Conservation (phyloP, 2,888 invertebrate species). For the Microplitis deprimator region DNA sequence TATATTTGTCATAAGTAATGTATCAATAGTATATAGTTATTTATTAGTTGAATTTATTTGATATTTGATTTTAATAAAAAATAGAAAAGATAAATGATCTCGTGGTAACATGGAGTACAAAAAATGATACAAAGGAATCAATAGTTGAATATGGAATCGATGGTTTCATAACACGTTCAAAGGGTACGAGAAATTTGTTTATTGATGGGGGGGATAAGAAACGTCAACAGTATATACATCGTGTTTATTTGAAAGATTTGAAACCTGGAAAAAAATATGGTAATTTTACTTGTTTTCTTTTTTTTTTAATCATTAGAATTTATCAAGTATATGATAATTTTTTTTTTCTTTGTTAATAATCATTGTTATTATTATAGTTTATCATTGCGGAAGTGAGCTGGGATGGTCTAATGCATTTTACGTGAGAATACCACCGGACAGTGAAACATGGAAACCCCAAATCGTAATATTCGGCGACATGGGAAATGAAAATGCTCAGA, state of each 20-base stretch:
- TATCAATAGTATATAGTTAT: background rate
- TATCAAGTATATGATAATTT: background rate
- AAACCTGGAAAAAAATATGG: constrained; percentile 78
- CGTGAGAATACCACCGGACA: constrained; percentile 81
- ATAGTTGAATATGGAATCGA: constrained; percentile 83
- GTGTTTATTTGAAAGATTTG: constrained; percentile 78
- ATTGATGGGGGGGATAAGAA: constrained; percentile 81
- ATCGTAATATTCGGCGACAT: constrained; percentile 94
- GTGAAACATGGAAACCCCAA: constrained; percentile 82
- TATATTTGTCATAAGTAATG: background rate
- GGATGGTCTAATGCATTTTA: constrained; percentile 89
- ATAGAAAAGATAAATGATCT: constrained; percentile 79
- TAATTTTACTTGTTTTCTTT: constrained; percentile 60
- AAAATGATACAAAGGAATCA: constrained; percentile 78
- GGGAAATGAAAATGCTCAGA: constrained; percentile 93
- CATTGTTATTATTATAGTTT: constrained; percentile 73
- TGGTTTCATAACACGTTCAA: constrained; percentile 74
- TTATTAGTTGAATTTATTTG: background rate
- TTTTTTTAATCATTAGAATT: background rate
- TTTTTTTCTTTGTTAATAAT: background rate
- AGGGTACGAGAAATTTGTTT: constrained; percentile 78
- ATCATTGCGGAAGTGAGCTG: constrained; percentile 83
- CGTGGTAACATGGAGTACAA: constrained; percentile 88
- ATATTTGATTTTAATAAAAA: background rate
- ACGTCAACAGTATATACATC: constrained; percentile 83